Percentiles rank a stretch among this genome's conserved stretches.
Evolutionary conservation across 2,888 invertebrate species (phyloP).

Genomic region (Xiphydria camelus): DNA sequence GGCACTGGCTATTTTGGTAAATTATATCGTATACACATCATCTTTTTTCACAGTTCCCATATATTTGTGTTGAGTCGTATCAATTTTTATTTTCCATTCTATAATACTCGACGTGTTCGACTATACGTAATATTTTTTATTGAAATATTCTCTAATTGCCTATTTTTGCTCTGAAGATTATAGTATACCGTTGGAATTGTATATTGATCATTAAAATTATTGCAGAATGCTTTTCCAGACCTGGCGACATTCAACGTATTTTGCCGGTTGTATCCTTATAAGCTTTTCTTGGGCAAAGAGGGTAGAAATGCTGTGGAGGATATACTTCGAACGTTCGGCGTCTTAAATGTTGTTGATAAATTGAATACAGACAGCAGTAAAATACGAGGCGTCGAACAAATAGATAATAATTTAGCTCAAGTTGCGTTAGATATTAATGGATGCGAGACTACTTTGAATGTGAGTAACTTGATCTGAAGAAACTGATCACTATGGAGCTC

Average conservation of each 20-base stretch:
- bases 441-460: constrained; percentile 30
- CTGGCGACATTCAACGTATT: constrained; percentile 71
- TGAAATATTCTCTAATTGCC: constrained; percentile 12
- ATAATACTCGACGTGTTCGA: neutral
- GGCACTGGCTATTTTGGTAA: constrained; percentile 71
- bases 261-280: constrained; percentile 82
- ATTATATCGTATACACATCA: constrained; percentile 24
- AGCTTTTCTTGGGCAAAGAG: constrained; percentile 77
- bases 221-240: constrained; percentile 72
- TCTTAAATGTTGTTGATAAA: constrained; percentile 41
- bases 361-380: too few species aligned
- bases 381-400: constrained; percentile 39
- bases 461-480: constrained; percentile 20
- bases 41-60: constrained; percentile 8
- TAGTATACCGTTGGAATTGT: too few species aligned
- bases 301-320: constrained; percentile 73
- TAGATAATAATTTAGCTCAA: constrained; percentile 53
- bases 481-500: too few species aligned
- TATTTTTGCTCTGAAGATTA: too few species aligned
- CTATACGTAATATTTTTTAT: too few species aligned
- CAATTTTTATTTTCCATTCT: constrained; percentile 1
- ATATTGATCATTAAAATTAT: constrained; percentile 25
- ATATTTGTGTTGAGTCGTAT: neutral
- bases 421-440: constrained; percentile 59
- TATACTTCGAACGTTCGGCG: constrained; percentile 69